Evolutionary conservation across 1,140 invertebrate species (phyloP), one percentile per base, ranked within the genome.

Genomic region (Cherax destructor): DNA sequence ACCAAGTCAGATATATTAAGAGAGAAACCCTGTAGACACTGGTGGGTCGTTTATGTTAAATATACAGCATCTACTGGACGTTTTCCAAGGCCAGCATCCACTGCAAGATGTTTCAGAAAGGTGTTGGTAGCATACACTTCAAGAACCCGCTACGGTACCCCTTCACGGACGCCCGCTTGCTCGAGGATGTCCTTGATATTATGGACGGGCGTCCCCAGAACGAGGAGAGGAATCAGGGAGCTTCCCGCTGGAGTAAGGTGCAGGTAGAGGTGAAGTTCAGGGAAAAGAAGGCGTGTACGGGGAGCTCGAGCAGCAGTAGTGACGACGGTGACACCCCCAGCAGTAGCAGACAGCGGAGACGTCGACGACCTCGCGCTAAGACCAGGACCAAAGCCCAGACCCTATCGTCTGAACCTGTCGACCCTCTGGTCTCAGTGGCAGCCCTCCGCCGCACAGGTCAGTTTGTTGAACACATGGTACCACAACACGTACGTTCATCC

Each of bases 81-180:
- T 21, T 7, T 41, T 21, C 9, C 5, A 21, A 76, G 72, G 72
- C 5, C 7, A 11, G 13, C 5, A 72, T 41, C 21, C 49, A 7
- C 18, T 47, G 47, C 41, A 59, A 56, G 6, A 90, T 90, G 88
- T 90, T 90, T 24, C 65, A 84, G 18, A 76, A 65, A 47, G 88
- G 88, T 81, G 88, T 90, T 18, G 88, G 88, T 52, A 90, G 88
- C 81, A 77, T 90, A 1, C 88, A 90, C 80, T 90, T 90, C 80
- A 74, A 76, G 21, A 90, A 84, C 56, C 88, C 88, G 3, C 74
- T 90, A 4, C 72, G 88, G 11, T 90, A 90, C 56, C 88, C 88
- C 21, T 90, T 90, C 72, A 90, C 88, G n/a, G 88, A 90, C 81
- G 88, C 88, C 50, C 72, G 88, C 5, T 65, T 90, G n/a, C 59